Evolutionary conservation across 1,140 invertebrate genomes (phyloP).

Genomic region (Hypsibius dujardini): DNA sequence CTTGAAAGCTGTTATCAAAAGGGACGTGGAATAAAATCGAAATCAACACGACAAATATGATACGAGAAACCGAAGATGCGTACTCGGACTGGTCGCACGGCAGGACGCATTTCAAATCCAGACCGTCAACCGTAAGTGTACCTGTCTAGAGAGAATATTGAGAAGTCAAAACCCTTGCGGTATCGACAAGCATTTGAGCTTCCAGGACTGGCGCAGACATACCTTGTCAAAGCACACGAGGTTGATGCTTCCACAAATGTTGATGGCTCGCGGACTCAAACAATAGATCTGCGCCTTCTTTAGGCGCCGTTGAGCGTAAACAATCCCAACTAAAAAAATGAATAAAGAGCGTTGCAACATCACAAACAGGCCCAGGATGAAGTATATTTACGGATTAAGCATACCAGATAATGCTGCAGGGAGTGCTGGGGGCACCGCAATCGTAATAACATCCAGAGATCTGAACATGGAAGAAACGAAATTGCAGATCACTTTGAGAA

Average conservation of each 20-base stretch:
- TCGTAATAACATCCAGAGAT: conserved; percentile 73
- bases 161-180: too few species aligned
- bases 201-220: conserved; percentile 19
- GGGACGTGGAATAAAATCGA: not conserved
- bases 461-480: not conserved
- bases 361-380: too few species aligned
- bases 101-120: conserved; percentile 74
- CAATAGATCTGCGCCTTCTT: conserved; percentile 65
- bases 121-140: conserved; percentile 76
- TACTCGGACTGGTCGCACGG: conserved; percentile 35
- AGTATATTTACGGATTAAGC: not conserved
- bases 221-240: conserved; percentile 92
- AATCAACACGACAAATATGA: not conserved
- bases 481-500: not conserved
- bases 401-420: conserved; percentile 59
- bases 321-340: conserved; percentile 23
- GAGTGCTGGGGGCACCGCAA: conserved; percentile 77
- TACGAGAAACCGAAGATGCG: not conserved
- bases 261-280: conserved; percentile 70
- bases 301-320: conserved; percentile 59
- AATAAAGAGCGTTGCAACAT: too few species aligned
- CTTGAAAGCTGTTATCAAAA: not conserved
- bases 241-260: conserved; percentile 77
- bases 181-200: not conserved
- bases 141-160: conserved; percentile 47